phyloP scores from a whole-genome alignment of 92 coral and sea anemone genomes.

The Palythoa heliodiscus region DNA sequence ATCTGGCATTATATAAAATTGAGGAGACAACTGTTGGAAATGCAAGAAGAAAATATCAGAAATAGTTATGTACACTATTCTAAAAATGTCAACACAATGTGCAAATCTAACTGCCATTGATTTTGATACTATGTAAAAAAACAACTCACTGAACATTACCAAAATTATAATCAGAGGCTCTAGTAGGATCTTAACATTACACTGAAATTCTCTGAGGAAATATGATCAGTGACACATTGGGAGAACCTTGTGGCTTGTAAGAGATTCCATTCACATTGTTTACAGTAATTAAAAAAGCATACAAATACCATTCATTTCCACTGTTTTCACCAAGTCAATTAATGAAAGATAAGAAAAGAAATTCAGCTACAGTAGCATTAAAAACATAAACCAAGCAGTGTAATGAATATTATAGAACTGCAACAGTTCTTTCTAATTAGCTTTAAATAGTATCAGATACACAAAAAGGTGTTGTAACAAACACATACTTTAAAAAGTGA shows the following conservation, averaged over 20 bases:
- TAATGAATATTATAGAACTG: too few species aligned
- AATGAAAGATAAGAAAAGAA: neutral
- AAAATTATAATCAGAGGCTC: neutral
- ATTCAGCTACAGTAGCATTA: neutral
- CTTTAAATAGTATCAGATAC: too few species aligned
- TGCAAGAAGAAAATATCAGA: neutral
- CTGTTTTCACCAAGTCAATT: neutral
- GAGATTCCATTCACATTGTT: neutral
- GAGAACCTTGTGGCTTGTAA: neutral
- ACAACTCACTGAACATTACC: neutral
- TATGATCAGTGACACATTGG: neutral
- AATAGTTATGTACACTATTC: neutral
- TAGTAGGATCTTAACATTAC: neutral
- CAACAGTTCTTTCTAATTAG: too few species aligned
- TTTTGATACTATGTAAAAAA: too few species aligned
- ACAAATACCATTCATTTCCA: neutral
- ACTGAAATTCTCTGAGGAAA: neutral
- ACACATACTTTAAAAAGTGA: neutral
- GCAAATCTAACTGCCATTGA: too few species aligned
- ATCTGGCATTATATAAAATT: conserved; percentile 19
- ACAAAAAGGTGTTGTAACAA: neutral
- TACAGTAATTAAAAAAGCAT: neutral
- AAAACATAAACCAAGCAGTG: neutral
- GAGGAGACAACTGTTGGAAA: neutral
- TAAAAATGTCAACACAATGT: neutral